phyloP scores from a whole-genome alignment of 92 coral and sea anemone genomes.

The Parazoanthus darwini region DNA sequence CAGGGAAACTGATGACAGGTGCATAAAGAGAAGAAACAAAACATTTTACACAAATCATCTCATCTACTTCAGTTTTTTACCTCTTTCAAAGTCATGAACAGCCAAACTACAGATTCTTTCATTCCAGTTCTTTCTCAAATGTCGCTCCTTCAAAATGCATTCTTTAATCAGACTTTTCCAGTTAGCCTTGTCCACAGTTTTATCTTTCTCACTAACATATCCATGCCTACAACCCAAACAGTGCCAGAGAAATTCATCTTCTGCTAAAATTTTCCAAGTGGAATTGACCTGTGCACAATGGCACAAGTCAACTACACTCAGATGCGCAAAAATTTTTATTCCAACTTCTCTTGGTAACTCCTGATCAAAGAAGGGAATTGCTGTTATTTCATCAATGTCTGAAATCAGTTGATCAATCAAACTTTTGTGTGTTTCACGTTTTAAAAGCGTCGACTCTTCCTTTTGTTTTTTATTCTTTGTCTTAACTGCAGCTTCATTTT shows the following conservation, averaged over 20 bases:
- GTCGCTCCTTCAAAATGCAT: constrained; percentile 54
- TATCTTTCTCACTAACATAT: constrained; percentile 44
- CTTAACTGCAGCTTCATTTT: neutral
- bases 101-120: constrained; percentile 83
- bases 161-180: constrained; percentile 79
- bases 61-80: constrained; percentile 33
- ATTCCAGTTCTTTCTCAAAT: constrained; percentile 79
- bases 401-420: constrained; percentile 81
- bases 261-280: constrained; percentile 81
- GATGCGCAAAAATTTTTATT: constrained; percentile 67
- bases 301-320: constrained; percentile 74
- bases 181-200: constrained; percentile 45
- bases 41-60: too few relatives aligned
- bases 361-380: constrained; percentile 89
- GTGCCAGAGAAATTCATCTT: constrained; percentile 88
- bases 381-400: constrained; percentile 89
- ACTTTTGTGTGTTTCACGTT: constrained; percentile 30
- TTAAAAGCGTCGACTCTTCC: neutral
- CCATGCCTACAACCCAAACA: constrained; percentile 60
- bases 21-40: too few relatives aligned
- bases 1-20: too few relatives aligned
- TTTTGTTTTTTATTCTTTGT: constrained; percentile 20
- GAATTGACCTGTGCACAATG: constrained; percentile 81
- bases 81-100: constrained; percentile 88
- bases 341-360: constrained; percentile 90